Base-by-base conservation (phyloP, 1,140 invertebrate species). In the Orius insidiosus region DNA sequence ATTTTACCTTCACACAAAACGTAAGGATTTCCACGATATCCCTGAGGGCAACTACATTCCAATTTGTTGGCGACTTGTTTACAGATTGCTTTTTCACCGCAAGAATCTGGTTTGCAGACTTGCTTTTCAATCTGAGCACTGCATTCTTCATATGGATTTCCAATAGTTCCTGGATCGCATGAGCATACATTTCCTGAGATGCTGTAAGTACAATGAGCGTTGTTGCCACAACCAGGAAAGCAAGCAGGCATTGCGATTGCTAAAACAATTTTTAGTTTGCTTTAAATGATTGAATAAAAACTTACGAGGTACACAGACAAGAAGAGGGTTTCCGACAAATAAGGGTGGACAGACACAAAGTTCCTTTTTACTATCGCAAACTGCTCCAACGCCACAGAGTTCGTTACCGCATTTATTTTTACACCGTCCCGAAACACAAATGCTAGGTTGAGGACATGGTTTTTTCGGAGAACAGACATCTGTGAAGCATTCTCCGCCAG, bases 301-400 rank as follows among this genome's bases (percentile, higher is more conserved):
- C 80, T 82, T 73, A 84, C 81, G 85, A 59, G 86, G 86, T 74
- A 90, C 86, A 59, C 86, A 92, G 15, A 90, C 67, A 6, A 88
- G 63, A 56, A 87, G 79, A 1, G 86, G 85, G 63, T 90, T 86
- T 53, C 87, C 87, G 48, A 88, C 71, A 59, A 89, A 89, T 56
- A 80, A 84, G 1, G 79, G 74, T 59, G 87, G 74, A 59, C 87
- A 93, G 16, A 85, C 69, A 63, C 87, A 93, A 63, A 78, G 80
- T 49, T 85, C 85, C 9, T 72, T 80, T 38, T 68, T 64, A 49
- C 73, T 70, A 58, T 90, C 80, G 59, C 87, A 93, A 32, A 72
- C 74, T 8, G 83, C 83, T 7, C 81, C 81, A 6, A 86, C 70
- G 11, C 79, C 78, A 57, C 87, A 93, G 6, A 85, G 72, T 1